A percentile compares a stretch with the other conserved stretches of the same genome.
Conservation (phyloP, 2,113 vertebrate genomes). For the Pelecanoides urinatrix region DNA sequence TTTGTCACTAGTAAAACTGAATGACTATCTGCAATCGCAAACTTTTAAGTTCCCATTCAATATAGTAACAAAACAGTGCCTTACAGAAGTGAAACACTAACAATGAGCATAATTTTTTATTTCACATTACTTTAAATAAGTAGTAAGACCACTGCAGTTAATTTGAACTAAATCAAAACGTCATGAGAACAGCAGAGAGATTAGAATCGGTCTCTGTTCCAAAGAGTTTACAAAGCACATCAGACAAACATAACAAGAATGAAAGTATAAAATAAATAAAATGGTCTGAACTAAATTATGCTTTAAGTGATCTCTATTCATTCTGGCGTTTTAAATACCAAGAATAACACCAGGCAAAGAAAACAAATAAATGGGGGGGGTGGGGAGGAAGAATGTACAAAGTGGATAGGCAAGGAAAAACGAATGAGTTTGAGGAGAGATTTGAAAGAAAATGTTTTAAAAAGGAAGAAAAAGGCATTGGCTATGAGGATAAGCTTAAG, state of each 20-base stretch:
- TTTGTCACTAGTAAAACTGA: not conserved
- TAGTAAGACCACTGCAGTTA: not conserved
- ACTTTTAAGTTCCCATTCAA: not conserved
- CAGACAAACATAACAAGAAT: not conserved
- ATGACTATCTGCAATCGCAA: not conserved
- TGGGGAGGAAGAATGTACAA: not conserved
- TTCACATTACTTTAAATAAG: not conserved
- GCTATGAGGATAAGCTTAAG: not conserved
- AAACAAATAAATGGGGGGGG: not conserved
- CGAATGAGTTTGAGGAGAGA: not conserved
- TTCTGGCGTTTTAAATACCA: not conserved
- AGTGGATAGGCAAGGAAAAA: not conserved
- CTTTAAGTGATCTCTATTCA: not conserved
- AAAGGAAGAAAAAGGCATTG: not conserved
- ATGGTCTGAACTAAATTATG: not conserved
- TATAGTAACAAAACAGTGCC: not conserved
- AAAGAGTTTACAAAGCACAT: not conserved
- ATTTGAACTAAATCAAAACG: not conserved
- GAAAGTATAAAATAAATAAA: not conserved
- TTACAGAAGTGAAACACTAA: not conserved
- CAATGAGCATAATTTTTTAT: not conserved
- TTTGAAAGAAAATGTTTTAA: not conserved
- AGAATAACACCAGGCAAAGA: not conserved
- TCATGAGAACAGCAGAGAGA: not conserved
- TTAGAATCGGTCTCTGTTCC: not conserved